These are phyloP conservation scores for Medauroidea extradentata DNA, from an alignment of 1,140 invertebrate genomes.

Conservation along the genomic window DNA sequence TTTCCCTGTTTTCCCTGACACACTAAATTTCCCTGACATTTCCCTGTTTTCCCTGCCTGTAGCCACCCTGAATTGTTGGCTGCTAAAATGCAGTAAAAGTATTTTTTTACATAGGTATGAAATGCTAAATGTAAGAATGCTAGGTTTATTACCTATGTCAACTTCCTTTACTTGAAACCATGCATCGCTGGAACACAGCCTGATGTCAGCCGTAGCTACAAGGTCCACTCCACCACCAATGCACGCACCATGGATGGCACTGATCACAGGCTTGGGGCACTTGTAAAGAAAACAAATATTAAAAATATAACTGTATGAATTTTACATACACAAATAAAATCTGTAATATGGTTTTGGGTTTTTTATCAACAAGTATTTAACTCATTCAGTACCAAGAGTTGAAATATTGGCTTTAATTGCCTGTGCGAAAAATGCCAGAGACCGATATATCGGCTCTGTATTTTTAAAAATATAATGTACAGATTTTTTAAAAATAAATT, in stretches of 20 bases:
- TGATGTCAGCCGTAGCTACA: conserved; percentile 82
- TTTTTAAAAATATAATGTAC: background rate
- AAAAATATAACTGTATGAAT: too few relatives aligned
- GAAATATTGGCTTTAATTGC: too few relatives aligned
- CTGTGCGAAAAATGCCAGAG: too few relatives aligned
- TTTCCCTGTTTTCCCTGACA: too few relatives aligned
- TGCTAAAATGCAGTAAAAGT: too few relatives aligned
- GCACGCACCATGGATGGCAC: conserved; percentile 82
- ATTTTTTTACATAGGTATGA: too few relatives aligned
- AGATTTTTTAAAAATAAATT: background rate
- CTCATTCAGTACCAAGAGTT: background rate
- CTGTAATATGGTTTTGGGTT: background rate
- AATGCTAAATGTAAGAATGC: too few relatives aligned
- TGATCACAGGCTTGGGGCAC: conserved; percentile 86
- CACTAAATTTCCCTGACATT: too few relatives aligned
- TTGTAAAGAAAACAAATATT: conserved; percentile 35
- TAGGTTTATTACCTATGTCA: conserved; percentile 37
- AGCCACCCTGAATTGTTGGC: too few relatives aligned
- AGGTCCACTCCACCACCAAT: conserved; percentile 88
- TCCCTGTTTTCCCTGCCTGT: too few relatives aligned
- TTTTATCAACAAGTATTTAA: too few relatives aligned
- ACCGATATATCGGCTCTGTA: too few relatives aligned
- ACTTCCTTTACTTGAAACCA: conserved; percentile 92
- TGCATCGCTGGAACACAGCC: conserved; percentile 86
- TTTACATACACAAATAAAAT: background rate